Conservation (phyloP, 2,888 invertebrate genomes). For the Ennomos fuscantarius region DNA sequence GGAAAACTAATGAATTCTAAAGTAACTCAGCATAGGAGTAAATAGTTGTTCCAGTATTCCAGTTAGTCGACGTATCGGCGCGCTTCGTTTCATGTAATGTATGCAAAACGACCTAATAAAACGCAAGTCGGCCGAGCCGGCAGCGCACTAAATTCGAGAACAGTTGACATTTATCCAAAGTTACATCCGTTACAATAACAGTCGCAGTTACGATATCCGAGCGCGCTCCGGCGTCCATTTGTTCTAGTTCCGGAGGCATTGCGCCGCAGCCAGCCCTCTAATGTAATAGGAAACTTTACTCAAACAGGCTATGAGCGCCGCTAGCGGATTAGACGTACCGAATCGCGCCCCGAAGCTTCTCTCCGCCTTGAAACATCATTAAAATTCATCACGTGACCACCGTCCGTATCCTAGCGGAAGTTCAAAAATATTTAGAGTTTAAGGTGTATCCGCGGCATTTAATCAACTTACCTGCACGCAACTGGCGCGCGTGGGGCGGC, state of each 20-base stretch:
- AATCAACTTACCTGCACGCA: conserved; percentile 50
- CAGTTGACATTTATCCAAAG: conserved; percentile 83
- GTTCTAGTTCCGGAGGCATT: conserved; percentile 72
- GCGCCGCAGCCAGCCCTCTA: conserved; percentile 56
- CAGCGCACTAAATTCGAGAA: conserved; percentile 76
- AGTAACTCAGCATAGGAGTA: conserved; percentile 35
- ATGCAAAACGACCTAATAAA: conserved; percentile 81
- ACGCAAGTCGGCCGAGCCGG: conserved; percentile 65
- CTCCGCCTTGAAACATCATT: conserved; percentile 62
- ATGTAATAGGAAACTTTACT: conserved; percentile 78
- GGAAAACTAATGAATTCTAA: conserved; percentile 30
- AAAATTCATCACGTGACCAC: conserved; percentile 66
- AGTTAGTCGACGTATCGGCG: conserved; percentile 58
- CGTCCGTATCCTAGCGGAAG: conserved; percentile 44
- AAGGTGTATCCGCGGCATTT: conserved; percentile 43
- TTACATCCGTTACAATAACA: conserved; percentile 83
- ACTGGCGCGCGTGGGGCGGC: no score
- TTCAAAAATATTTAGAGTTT: conserved; percentile 54
- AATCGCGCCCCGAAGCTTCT: conserved; percentile 40
- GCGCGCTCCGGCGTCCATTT: conserved; percentile 69
- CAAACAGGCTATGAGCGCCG: conserved; percentile 63
- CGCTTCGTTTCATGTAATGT: conserved; percentile 63
- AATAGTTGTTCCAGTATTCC: conserved; percentile 53
- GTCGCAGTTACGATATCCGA: conserved; percentile 78
- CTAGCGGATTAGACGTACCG: conserved; percentile 63